These are phyloP conservation scores for Phoebastria nigripes DNA, from an alignment of 2,797 vertebrate species.

Conservation along the genomic window DNA sequence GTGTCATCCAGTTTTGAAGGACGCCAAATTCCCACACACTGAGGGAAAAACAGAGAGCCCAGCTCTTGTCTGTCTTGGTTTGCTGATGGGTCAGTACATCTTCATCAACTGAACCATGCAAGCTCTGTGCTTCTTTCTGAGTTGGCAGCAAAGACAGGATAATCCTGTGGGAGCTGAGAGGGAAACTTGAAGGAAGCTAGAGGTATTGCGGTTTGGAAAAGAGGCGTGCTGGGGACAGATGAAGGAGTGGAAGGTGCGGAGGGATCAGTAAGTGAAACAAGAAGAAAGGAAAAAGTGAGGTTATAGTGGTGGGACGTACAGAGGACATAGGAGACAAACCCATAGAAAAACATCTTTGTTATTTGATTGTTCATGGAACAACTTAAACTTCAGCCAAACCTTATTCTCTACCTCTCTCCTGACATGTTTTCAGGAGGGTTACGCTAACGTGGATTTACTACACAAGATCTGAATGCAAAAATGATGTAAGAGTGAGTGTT, in stretches of 20 bases:
- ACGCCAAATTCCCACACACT: not conserved
- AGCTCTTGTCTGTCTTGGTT: not conserved
- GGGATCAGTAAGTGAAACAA: not conserved
- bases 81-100: not conserved
- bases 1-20: not conserved
- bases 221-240: not conserved
- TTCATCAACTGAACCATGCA: rapidly evolving
- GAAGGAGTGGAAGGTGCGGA: not conserved
- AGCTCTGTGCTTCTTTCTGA: not conserved
- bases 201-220: not conserved
- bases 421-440: not conserved
- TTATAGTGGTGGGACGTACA: not conserved
- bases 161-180: rapidly evolving
- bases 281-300: not conserved
- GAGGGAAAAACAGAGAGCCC: not conserved
- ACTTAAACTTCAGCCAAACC: not conserved
- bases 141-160: not conserved
- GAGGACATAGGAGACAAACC: not conserved
- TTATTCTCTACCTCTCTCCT: not conserved
- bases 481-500: not conserved
- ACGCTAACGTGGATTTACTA: not conserved
- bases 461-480: not conserved
- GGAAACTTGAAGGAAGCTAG: not conserved
- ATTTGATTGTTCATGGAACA: not conserved
- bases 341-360: not conserved